Conservation (phyloP, 2,888 invertebrate species). For the Gymnosoma rotundatum region DNA sequence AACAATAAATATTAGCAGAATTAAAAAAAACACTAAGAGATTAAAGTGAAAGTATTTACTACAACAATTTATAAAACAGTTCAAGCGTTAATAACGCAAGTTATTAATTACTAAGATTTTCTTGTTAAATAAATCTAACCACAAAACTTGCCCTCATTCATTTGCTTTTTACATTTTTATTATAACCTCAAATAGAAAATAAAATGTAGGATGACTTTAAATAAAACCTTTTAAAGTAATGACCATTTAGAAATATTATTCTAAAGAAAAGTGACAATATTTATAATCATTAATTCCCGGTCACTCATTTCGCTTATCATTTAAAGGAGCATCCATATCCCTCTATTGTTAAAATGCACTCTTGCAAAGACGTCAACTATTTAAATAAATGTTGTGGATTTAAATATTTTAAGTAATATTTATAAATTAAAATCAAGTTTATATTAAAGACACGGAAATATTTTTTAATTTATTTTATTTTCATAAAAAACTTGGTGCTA, state of each 20-base stretch:
- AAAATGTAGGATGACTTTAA: background rate
- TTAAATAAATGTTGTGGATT: background rate
- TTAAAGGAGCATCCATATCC: background rate
- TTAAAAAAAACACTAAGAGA: slow-evolving; percentile 15
- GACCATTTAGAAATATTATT: slow-evolving; percentile 11
- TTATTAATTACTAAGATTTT: slow-evolving; percentile 15
- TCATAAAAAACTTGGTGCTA: no score
- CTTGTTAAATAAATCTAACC: background rate
- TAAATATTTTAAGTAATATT: no score
- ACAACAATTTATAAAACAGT: slow-evolving; percentile 34
- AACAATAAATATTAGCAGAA: slow-evolving; percentile 25
- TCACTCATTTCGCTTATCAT: slow-evolving; percentile 29
- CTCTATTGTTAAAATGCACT: background rate
- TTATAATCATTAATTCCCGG: slow-evolving; percentile 46
- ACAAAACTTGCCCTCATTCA: slow-evolving; percentile 2
- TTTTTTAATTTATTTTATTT: no score
- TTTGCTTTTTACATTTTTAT: slow-evolving; percentile 24
- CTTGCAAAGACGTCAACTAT: background rate
- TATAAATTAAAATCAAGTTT: no score
- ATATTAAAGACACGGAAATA: no score
- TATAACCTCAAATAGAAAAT: slow-evolving; percentile 1
- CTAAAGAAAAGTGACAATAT: slow-evolving; percentile 16
- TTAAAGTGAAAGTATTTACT: background rate
- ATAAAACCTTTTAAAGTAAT: slow-evolving; percentile 51
- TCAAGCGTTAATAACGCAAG: slow-evolving; percentile 55